Evolutionary conservation across 2,113 vertebrate species (phyloP).

Genomic region (Larimichthys crocea): DNA sequence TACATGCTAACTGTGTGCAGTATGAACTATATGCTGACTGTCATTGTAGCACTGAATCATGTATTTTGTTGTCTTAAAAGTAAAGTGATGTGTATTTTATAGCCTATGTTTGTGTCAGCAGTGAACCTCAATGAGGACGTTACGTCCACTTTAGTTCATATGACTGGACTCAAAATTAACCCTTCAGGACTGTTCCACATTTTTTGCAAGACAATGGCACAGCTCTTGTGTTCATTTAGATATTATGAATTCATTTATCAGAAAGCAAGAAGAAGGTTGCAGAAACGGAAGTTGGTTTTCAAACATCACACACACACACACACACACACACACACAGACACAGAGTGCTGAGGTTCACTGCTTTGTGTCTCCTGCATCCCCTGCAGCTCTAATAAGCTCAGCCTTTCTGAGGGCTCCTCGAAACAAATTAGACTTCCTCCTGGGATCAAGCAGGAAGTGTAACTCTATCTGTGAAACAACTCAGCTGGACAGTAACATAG

Average conservation of each 20-base stretch:
- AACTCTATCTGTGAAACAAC: constrained; percentile 29
- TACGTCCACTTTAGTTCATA: neutral
- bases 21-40: too few species aligned
- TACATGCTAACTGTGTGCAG: too few species aligned
- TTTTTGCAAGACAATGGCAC: too few species aligned
- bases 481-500: constrained; percentile 27
- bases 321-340: constrained; percentile 1
- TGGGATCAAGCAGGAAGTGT: constrained; percentile 58
- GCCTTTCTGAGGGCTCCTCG: constrained; percentile 45
- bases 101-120: neutral
- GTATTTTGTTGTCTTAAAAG: too few species aligned
- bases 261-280: too few species aligned
- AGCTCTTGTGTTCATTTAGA: neutral
- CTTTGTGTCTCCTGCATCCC: constrained; percentile 2
- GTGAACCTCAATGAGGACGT: neutral
- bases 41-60: too few species aligned
- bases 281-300: too few species aligned
- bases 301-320: too few species aligned
- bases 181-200: too few species aligned
- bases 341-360: neutral
- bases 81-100: neutral
- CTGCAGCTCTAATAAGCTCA: constrained; percentile 26
- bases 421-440: constrained; percentile 49
- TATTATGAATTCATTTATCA: too few species aligned
- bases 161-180: neutral